Percentiles rank a stretch among this genome's conserved stretches.
phyloP scores from a whole-genome alignment of 2,888 invertebrate species.

The Choreutis nemorana region DNA sequence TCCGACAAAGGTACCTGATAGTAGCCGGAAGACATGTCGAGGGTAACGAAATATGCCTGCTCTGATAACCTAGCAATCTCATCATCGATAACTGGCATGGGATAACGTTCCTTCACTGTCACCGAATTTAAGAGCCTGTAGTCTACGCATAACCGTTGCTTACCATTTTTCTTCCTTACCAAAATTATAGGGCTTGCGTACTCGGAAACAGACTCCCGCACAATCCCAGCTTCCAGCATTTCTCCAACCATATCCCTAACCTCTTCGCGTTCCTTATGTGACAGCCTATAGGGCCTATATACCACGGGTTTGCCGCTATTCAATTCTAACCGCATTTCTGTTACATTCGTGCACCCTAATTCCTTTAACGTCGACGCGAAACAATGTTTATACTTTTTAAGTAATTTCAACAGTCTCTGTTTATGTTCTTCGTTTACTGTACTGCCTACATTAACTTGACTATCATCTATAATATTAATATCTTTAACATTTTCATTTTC shows the following conservation, averaged over 20 bases:
- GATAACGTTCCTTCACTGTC: conserved; percentile 15
- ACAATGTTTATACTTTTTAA: conserved; percentile 11
- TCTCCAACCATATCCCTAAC: conserved; percentile 13
- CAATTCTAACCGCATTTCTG: conserved; percentile 12
- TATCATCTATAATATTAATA: no score
- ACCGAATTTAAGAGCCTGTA: conserved; percentile 13
- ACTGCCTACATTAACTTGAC: conserved; percentile 3
- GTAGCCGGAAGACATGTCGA: conserved; percentile 11
- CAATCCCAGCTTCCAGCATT: conserved; percentile 14
- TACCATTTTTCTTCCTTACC: conserved; percentile 10
- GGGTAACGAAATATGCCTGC: conserved; percentile 9
- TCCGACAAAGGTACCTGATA: conserved; percentile 13
- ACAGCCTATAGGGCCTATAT: conserved; percentile 15
- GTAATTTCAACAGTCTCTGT: conserved; percentile 4
- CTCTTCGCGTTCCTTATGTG: conserved; percentile 12
- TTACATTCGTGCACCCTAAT: conserved; percentile 11
- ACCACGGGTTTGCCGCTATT: conserved; percentile 11
- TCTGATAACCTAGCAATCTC: conserved; percentile 12
- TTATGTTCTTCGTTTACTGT: conserved; percentile 3
- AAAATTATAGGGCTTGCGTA: conserved; percentile 16
- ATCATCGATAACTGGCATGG: conserved; percentile 13
- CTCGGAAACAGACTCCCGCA: conserved; percentile 12
- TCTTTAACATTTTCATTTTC: no score
- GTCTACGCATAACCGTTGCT: conserved; percentile 10
- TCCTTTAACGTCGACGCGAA: conserved; percentile 10